Percentiles rank a stretch among this genome's conserved stretches.
Conservation (phyloP, 2,888 invertebrate genomes). For the Neocrepidodera transversa region DNA sequence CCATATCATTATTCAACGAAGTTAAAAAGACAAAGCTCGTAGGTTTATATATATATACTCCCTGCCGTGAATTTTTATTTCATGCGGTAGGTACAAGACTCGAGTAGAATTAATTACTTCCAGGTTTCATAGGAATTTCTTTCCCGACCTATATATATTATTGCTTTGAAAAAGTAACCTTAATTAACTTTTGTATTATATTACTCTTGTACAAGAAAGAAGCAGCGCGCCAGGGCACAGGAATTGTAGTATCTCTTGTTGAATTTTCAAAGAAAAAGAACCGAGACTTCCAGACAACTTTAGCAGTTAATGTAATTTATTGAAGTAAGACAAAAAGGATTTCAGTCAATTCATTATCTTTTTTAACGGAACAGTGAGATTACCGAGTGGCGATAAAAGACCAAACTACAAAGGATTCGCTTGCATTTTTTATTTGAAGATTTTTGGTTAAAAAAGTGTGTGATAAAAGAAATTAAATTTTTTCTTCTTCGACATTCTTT, state of each 20-base stretch:
- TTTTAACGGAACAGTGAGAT: slow-evolving; percentile 14
- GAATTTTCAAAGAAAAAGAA: slow-evolving; percentile 29
- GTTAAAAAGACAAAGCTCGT: not conserved
- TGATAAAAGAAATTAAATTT: slow-evolving; percentile 10
- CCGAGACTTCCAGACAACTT: slow-evolving; percentile 30
- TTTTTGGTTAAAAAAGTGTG: slow-evolving; percentile 10
- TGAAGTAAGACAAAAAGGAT: slow-evolving; percentile 29
- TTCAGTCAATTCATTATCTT: slow-evolving; percentile 29
- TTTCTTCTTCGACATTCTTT: no score
- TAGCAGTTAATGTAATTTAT: slow-evolving; percentile 32
- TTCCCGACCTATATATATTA: slow-evolving; percentile 30
- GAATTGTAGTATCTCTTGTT: slow-evolving; percentile 31
- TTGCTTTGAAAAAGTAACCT: slow-evolving; percentile 34
- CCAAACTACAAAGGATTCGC: slow-evolving; percentile 13
- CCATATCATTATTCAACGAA: not conserved
- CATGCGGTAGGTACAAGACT: slow-evolving; percentile 10
- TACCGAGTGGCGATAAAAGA: slow-evolving; percentile 18
- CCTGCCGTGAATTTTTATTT: slow-evolving; percentile 22
- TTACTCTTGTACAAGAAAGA: slow-evolving; percentile 28
- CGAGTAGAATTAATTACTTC: slow-evolving; percentile 34
- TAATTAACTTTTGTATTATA: slow-evolving; percentile 38
- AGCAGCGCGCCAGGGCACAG: no score
- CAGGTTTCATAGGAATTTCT: slow-evolving; percentile 32
- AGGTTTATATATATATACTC: slow-evolving; percentile 6
- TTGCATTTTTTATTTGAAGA: slow-evolving; percentile 11